Evolutionary conservation across 1,140 invertebrate genomes (phyloP).

Genomic region (Hyphantria cunea): DNA sequence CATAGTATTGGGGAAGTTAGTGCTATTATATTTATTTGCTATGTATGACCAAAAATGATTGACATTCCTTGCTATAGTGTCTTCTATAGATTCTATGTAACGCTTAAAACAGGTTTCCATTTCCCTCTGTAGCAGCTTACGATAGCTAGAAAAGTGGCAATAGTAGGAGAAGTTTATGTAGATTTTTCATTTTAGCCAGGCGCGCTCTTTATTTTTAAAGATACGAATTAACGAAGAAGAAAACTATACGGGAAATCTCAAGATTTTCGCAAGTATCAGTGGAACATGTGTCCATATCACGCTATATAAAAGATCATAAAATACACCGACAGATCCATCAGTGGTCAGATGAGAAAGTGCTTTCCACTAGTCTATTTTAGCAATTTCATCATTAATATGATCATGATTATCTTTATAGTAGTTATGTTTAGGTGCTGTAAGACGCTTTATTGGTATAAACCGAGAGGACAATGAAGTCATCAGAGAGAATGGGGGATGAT

Average conservation of each 20-base stretch:
- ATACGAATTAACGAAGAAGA: neutral
- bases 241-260: too few species aligned
- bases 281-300: constrained; percentile 6
- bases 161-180: constrained; percentile 19
- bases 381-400: constrained; percentile 6
- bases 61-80: constrained; percentile 8
- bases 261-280: neutral
- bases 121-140: constrained; percentile 8
- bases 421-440: too few species aligned
- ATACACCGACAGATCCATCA: constrained; percentile 8
- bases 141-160: constrained; percentile 1
- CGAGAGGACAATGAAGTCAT: too few species aligned
- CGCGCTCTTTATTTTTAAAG: neutral
- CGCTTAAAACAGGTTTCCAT: constrained; percentile 1
- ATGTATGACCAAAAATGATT: constrained; percentile 26
- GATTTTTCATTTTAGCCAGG: constrained; percentile 22
- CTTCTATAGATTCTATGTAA: constrained; percentile 19
- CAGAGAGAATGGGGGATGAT: constrained; percentile 16
- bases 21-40: constrained; percentile 8
- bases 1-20: constrained; percentile 1
- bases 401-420: constrained; percentile 24
- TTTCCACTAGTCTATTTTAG: constrained; percentile 3
- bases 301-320: constrained; percentile 19
- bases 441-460: too few species aligned
- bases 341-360: neutral